phyloP scores from a whole-genome alignment of 2,888 invertebrate genomes.

The Nomada goodeniana region DNA sequence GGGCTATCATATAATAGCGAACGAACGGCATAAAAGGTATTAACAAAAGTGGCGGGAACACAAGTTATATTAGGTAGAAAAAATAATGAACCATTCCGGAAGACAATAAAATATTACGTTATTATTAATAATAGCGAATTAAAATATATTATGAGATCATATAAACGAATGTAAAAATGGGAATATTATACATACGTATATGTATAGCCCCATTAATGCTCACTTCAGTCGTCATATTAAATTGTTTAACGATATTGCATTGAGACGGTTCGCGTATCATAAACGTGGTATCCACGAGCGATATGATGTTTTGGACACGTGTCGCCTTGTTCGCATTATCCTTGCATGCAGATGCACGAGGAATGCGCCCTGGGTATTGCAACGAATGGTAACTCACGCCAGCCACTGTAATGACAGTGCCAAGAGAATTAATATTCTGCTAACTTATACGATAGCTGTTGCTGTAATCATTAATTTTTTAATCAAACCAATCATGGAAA shows the following conservation, averaged over 20 bases:
- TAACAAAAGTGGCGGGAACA: neutral
- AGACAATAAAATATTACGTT: too few species aligned
- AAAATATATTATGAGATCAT: neutral
- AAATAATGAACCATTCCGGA: too few species aligned
- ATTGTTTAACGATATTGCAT: conserved; percentile 54
- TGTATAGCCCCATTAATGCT: conserved; percentile 13
- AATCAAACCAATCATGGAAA: too few species aligned
- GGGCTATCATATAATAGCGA: neutral
- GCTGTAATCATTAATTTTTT: neutral
- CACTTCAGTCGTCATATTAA: conserved; percentile 3
- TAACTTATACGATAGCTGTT: conserved; percentile 9
- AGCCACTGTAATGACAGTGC: neutral
- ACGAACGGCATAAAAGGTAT: neutral
- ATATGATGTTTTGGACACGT: conserved; percentile 44
- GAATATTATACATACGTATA: neutral
- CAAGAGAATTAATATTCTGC: neutral
- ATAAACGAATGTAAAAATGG: conserved; percentile 10
- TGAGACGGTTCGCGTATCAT: conserved; percentile 28
- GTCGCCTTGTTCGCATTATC: conserved; percentile 39
- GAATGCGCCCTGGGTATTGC: conserved; percentile 39
- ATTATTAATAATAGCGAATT: neutral
- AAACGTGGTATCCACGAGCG: conserved; percentile 35
- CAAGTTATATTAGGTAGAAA: neutral
- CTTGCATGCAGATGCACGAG: conserved; percentile 24
- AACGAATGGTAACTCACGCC: conserved; percentile 19